Conservation (phyloP, 1,140 invertebrate genomes). For the Drosophila erecta region DNA sequence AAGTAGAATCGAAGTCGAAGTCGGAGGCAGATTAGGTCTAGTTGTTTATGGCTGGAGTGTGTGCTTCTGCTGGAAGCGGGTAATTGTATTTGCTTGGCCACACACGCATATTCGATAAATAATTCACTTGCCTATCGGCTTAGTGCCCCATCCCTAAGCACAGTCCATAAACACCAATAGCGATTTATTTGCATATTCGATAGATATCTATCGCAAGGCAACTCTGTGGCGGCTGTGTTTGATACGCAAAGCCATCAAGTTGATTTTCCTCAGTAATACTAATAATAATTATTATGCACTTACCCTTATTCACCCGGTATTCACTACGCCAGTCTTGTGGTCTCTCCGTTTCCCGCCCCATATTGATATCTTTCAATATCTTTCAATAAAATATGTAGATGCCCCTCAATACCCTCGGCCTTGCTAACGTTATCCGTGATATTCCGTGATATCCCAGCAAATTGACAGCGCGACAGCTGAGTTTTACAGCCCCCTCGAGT, state of each 20-base stretch:
- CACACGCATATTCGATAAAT: constrained; percentile 48
- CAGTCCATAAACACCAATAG: background rate
- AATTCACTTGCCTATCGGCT: constrained; percentile 49
- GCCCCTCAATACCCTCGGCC: constrained; percentile 33
- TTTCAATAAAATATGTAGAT: constrained; percentile 84
- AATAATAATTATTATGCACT: no score
- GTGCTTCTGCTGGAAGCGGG: constrained; percentile 20
- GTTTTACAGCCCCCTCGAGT: constrained; percentile 66
- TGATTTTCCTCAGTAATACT: background rate
- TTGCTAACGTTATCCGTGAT: constrained; percentile 4
- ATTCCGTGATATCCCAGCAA: constrained; percentile 36
- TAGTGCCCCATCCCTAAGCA: constrained; percentile 13
- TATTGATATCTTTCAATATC: constrained; percentile 83
- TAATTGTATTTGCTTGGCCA: constrained; percentile 47
- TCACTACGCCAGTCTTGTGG: constrained; percentile 7
- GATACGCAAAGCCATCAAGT: background rate
- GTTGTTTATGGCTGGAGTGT: constrained; percentile 41
- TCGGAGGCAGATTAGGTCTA: constrained; percentile 38
- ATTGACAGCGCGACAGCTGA: constrained; percentile 79
- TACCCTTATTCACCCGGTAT: background rate
- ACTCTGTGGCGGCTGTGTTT: background rate
- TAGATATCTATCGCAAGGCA: constrained; percentile 11
- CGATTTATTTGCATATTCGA: constrained; percentile 41
- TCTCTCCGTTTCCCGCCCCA: constrained; percentile 30
- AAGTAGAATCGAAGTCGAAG: background rate